Conservation (phyloP, 1,140 invertebrate species). For the Ganaspis sp. region DNA sequence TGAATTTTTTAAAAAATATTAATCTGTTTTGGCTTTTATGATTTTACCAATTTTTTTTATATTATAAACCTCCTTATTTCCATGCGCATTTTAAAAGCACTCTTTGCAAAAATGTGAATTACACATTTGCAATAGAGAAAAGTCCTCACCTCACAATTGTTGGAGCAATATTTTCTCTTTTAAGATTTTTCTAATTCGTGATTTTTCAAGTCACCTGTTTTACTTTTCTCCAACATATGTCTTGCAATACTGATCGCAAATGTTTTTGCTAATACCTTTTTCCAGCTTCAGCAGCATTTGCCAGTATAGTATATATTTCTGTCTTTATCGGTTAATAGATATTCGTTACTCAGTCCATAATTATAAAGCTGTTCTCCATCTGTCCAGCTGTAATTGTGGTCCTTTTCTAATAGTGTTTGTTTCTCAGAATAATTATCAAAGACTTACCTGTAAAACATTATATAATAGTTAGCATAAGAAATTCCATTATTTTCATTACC, state of each 20-base stretch:
- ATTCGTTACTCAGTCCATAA: not conserved
- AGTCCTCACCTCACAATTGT: no score
- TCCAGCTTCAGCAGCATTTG: not conserved
- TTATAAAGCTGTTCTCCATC: not conserved
- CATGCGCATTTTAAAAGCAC: no score
- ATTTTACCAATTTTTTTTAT: no score
- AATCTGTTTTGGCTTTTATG: no score
- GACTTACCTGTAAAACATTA: not conserved
- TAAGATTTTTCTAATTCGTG: no score
- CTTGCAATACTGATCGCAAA: not conserved
- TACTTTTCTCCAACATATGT: not conserved
- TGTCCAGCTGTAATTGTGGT: not conserved
- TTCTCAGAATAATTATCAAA: conserved; percentile 5
- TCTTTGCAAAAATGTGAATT: no score
- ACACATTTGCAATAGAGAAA: no score
- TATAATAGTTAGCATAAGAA: not conserved
- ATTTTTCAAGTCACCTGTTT: no score
- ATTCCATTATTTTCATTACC: not conserved
- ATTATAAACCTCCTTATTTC: no score
- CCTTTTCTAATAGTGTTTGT: not conserved
- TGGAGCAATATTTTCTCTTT: no score
- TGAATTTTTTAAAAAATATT: no score
- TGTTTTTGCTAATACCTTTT: not conserved
- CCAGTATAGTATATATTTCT: not conserved
- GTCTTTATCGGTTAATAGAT: not conserved